Evolutionary conservation across 2,797 vertebrate genomes (phyloP).

Genomic region (Pseudomugil gertrudae): DNA sequence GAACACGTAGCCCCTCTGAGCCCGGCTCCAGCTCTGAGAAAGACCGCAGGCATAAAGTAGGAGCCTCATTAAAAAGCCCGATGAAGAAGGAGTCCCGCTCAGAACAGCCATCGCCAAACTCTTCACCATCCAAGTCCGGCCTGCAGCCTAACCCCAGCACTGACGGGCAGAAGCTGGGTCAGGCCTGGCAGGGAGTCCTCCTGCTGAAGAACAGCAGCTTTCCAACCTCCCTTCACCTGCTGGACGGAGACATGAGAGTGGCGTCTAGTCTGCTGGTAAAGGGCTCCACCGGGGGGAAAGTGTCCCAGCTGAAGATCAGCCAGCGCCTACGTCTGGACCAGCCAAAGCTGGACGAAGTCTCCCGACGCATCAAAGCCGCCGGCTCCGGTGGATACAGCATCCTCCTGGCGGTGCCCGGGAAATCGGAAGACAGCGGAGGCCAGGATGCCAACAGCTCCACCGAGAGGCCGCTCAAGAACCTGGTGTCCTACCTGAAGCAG

Average conservation of each 20-base stretch:
- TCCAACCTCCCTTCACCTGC: slow-evolving; percentile 94
- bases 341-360: slow-evolving; percentile 96
- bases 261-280: slow-evolving; percentile 89
- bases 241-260: slow-evolving; percentile 90
- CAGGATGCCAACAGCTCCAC: slow-evolving; percentile 84
- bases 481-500: slow-evolving; percentile 99
- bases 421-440: slow-evolving; percentile 78
- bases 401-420: slow-evolving; percentile 91
- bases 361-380: slow-evolving; percentile 95
- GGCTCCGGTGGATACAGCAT: slow-evolving; percentile 89
- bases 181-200: slow-evolving; percentile 95
- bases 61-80: slow-evolving; percentile 84
- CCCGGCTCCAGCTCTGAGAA: slow-evolving; percentile 37
- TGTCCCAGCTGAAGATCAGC: slow-evolving; percentile 95
- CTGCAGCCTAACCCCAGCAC: slow-evolving; percentile 69
- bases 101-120: slow-evolving; percentile 44
- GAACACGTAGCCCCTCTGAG: slow-evolving; percentile 55
- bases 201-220: slow-evolving; percentile 98
- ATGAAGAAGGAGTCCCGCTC: slow-evolving; percentile 75
- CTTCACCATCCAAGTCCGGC: slow-evolving; percentile 67
- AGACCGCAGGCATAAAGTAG: slow-evolving; percentile 75
- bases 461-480: slow-evolving; percentile 96
- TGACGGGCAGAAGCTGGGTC: slow-evolving; percentile 83
- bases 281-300: slow-evolving; percentile 85
- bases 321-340: slow-evolving; percentile 96